Percentiles rank a stretch among this genome's conserved stretches.
These are phyloP conservation scores for Bubo bubo DNA, from an alignment of 2,113 vertebrate genomes.

Conservation along the genomic window DNA sequence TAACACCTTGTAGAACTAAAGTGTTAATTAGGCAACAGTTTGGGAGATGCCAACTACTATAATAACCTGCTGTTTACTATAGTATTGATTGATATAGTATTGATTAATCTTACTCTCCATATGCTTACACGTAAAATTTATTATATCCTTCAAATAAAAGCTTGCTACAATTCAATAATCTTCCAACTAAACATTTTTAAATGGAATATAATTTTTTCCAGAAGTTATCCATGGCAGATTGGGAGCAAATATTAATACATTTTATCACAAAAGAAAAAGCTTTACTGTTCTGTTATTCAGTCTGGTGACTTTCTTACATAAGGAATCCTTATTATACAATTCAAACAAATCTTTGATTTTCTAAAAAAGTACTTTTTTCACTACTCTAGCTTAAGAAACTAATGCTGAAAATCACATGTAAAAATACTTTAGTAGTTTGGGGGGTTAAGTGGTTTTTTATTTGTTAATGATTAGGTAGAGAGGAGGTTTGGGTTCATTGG, in stretches of 20 bases:
- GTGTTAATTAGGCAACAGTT: neutral
- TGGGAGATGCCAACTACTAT: neutral
- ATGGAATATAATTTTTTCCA: neutral
- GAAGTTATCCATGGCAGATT: neutral
- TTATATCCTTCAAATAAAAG: neutral
- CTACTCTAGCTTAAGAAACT: neutral
- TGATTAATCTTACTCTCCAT: neutral
- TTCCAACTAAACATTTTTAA: neutral
- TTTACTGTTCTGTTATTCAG: neutral
- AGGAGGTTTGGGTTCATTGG: neutral
- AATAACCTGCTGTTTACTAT: neutral
- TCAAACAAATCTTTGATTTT: neutral
- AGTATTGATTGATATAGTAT: no score
- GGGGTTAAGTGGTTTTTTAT: neutral
- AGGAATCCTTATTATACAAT: neutral
- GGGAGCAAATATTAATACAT: neutral
- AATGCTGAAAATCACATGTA: neutral
- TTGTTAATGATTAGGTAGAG: neutral
- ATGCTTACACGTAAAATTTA: conserved; percentile 13
- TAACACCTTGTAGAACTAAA: neutral
- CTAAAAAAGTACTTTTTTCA: neutral
- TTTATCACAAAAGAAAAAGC: neutral
- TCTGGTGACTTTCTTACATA: neutral
- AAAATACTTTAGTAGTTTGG: neutral
- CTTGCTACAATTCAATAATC: neutral